A percentile compares a stretch with the other conserved stretches of the same genome.
phyloP scores from a whole-genome alignment of 2,888 invertebrate species.

The Lagria hirta region DNA sequence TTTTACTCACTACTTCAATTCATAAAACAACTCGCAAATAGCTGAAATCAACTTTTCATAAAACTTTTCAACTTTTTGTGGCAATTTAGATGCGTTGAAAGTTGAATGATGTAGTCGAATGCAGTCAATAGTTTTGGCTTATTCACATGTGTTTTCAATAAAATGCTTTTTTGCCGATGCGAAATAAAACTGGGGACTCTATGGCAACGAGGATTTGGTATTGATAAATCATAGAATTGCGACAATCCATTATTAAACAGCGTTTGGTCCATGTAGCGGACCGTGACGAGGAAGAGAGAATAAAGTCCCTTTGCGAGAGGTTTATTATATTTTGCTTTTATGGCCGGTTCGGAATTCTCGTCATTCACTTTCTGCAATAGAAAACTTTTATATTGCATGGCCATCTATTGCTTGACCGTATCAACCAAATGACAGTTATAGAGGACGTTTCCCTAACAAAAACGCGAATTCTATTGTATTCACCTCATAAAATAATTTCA shows the following conservation, averaged over 20 bases:
- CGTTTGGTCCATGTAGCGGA: slow-evolving; percentile 32
- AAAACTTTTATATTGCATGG: slow-evolving; percentile 29
- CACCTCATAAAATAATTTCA: too few relatives aligned
- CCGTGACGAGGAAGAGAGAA: slow-evolving; percentile 39
- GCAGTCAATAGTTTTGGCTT: too few relatives aligned
- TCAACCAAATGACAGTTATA: slow-evolving; percentile 27
- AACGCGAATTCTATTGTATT: too few relatives aligned
- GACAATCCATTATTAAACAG: slow-evolving; percentile 39
- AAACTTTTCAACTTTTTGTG: slow-evolving; percentile 12
- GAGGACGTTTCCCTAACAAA: too few relatives aligned
- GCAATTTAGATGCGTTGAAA: slow-evolving; percentile 11
- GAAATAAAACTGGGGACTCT: slow-evolving; percentile 23
- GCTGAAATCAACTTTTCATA: slow-evolving; percentile 14
- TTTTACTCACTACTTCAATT: too few relatives aligned
- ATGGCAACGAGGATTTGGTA: slow-evolving; percentile 27
- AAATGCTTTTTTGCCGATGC: slow-evolving; percentile 22
- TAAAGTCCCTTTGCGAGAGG: slow-evolving; percentile 36
- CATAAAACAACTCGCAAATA: slow-evolving; percentile 10
- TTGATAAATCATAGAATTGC: slow-evolving; percentile 36
- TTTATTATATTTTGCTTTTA: slow-evolving; percentile 42
- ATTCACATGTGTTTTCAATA: slow-evolving; percentile 28
- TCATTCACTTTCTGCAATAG: slow-evolving; percentile 31
- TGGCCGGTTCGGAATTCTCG: slow-evolving; percentile 32
- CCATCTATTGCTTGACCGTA: slow-evolving; percentile 27
- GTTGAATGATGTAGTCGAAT: slow-evolving; percentile 7